phyloP scores from a whole-genome alignment of 2,113 vertebrate genomes.

The Albula glossodonta region DNA sequence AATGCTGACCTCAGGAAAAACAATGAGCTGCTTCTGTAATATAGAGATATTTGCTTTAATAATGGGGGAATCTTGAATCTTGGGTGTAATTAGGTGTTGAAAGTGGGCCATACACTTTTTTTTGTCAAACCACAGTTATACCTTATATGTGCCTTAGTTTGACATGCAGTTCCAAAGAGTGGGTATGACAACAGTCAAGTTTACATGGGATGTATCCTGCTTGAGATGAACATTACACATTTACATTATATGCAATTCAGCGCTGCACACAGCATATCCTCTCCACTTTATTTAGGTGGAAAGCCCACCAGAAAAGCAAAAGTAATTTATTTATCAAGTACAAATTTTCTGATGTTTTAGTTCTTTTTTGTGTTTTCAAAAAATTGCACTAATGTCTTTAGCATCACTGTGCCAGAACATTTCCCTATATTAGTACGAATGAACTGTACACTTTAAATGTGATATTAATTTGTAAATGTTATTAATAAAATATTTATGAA shows the following conservation, averaged over 20 bases:
- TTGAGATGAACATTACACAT: not conserved
- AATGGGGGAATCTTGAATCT: not conserved
- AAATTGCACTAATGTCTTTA: conserved; percentile 8
- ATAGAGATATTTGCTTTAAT: not conserved
- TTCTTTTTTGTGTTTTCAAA: not conserved
- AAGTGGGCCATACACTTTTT: not conserved
- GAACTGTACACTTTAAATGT: not conserved
- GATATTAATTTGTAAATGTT: not conserved
- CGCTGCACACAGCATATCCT: not conserved
- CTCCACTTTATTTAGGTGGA: not conserved
- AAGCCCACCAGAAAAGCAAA: not conserved
- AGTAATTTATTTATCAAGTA: not conserved
- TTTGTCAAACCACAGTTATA: not conserved
- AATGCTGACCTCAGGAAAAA: not conserved
- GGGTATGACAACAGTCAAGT: not conserved
- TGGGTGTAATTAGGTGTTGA: not conserved
- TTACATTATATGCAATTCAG: not conserved
- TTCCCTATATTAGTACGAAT: not conserved
- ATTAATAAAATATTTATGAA: conserved; percentile 28
- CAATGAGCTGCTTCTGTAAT: not conserved
- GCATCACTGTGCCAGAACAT: not conserved
- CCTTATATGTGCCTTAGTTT: not conserved
- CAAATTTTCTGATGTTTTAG: not conserved
- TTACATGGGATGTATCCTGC: not conserved
- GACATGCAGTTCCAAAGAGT: not conserved